A percentile compares a stretch with the other conserved stretches of the same genome.
These are phyloP conservation scores for Heliconius nattereri DNA, from an alignment of 1,140 invertebrate genomes.

Conservation along the genomic window DNA sequence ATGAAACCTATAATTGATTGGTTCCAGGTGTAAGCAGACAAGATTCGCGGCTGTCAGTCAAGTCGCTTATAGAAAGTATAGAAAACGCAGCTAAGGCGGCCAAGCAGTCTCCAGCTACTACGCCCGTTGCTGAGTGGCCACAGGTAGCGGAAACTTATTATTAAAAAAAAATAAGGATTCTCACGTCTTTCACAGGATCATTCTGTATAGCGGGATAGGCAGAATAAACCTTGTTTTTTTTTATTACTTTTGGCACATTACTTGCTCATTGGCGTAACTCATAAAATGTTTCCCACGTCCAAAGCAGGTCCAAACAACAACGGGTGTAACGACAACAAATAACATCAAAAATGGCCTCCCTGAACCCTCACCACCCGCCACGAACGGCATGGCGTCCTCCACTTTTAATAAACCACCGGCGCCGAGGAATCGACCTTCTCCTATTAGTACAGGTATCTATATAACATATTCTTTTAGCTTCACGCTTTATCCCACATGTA, in stretches of 20 bases:
- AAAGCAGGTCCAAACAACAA: conserved; percentile 51
- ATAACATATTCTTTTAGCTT: neutral
- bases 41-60: conserved; percentile 91
- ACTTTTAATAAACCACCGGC: conserved; percentile 58
- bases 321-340: conserved; percentile 43
- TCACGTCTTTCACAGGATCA: no score
- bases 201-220: no score
- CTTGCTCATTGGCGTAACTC: no score
- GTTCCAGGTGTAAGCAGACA: conserved; percentile 81
- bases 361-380: conserved; percentile 41
- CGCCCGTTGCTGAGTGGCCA: conserved; percentile 74
- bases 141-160: conserved; percentile 46
- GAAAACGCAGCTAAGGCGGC: conserved; percentile 93
- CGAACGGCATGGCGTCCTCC: conserved; percentile 47
- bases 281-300: no score
- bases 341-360: conserved; percentile 61
- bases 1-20: no score
- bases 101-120: conserved; percentile 85
- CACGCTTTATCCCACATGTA: no score
- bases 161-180: neutral
- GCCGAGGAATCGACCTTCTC: conserved; percentile 43
- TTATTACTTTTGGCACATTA: no score
- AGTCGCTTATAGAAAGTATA: conserved; percentile 93
- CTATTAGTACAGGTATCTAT: conserved; percentile 52
- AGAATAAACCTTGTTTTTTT: no score